Percentiles rank a stretch among this genome's conserved stretches.
Evolutionary conservation across 2,797 vertebrate species (phyloP).

Genomic region (Emydoidea blandingii): DNA sequence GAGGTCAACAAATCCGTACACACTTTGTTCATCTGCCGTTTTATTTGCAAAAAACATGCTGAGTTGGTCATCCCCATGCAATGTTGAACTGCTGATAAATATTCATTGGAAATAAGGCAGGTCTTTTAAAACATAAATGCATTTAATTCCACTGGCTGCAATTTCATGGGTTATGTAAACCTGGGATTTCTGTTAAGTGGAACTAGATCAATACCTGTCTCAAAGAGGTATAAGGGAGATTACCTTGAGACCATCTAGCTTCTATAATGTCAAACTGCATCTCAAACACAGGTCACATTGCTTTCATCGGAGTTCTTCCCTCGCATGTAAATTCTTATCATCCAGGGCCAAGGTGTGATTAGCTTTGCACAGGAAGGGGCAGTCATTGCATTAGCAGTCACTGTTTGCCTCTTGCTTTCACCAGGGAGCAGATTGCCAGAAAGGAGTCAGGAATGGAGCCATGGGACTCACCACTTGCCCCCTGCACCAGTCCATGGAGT

Average conservation of each 20-base stretch:
- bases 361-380: not conserved
- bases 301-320: not conserved
- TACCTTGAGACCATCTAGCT: not conserved
- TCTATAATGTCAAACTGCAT: not conserved
- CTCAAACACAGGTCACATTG: not conserved
- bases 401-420: not conserved
- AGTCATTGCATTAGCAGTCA: not conserved
- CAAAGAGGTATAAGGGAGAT: not conserved
- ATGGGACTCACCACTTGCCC: not conserved
- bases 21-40: rapidly evolving
- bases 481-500: not conserved
- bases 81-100: not conserved
- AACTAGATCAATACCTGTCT: rapidly evolving
- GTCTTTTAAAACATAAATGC: not conserved
- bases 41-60: not conserved
- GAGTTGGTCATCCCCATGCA: not conserved
- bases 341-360: not conserved
- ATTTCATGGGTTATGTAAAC: not conserved
- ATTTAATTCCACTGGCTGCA: not conserved
- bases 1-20: rapidly evolving
- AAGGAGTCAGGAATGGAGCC: not conserved
- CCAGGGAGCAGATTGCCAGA: not conserved
- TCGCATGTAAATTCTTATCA: not conserved
- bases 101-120: not conserved
- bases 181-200: not conserved